Evolutionary conservation across 2,797 vertebrate species (phyloP).

Genomic region (Darevskia mixta): DNA sequence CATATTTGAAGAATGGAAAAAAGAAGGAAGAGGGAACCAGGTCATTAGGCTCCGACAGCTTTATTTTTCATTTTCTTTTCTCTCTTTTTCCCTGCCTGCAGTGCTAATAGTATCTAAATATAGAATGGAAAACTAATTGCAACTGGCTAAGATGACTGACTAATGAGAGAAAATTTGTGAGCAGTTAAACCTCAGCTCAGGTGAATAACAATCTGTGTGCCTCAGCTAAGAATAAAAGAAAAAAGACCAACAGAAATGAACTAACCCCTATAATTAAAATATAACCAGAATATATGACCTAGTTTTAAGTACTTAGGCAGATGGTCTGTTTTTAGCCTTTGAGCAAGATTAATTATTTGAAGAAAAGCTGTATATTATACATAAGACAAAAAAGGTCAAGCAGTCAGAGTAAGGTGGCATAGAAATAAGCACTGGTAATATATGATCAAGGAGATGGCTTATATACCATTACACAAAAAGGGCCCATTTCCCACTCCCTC

Average conservation of each 20-base stretch:
- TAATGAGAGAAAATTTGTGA: neutral
- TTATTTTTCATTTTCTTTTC: constrained; percentile 19
- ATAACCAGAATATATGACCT: constrained; percentile 25
- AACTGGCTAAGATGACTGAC: constrained; percentile 2
- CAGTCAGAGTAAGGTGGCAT: neutral
- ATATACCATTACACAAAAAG: neutral
- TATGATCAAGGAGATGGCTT: neutral
- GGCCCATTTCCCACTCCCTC: neutral
- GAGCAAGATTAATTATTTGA: constrained; percentile 24
- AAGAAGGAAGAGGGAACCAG: neutral
- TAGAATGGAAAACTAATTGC: constrained; percentile 12
- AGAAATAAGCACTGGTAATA: neutral
- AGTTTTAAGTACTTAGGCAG: constrained; percentile 14
- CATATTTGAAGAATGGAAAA: constrained; percentile 3
- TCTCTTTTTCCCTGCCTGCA: neutral
- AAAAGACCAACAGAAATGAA: neutral
- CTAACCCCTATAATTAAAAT: constrained; percentile 3
- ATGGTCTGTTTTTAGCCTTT: neutral
- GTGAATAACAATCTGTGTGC: neutral
- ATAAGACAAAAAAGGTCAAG: neutral
- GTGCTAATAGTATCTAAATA: constrained; percentile 23
- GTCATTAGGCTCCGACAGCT: constrained; percentile 7
- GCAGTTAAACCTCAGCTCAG: neutral
- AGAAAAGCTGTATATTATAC: neutral
- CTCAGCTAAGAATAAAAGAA: neutral